Percentiles rank a stretch among this genome's conserved stretches.
Evolutionary conservation across 2,113 vertebrate genomes (phyloP).

Genomic region (Urocynchramus pylzowi): DNA sequence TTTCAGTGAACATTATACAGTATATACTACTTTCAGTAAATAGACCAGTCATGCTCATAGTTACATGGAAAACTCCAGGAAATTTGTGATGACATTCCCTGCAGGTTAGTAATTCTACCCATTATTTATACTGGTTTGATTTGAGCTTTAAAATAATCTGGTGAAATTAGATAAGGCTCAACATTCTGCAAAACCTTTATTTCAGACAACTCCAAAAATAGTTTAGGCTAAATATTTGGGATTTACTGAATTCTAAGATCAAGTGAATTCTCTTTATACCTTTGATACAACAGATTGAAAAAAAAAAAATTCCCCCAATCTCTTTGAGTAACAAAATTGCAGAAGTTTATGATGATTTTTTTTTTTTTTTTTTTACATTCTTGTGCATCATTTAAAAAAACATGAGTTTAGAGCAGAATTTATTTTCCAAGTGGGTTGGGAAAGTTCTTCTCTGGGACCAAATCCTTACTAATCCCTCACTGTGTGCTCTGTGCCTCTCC

Average conservation of each 20-base stretch:
- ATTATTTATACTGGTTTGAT: constrained; percentile 80
- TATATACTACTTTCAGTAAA: constrained; percentile 76
- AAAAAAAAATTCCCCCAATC: background rate
- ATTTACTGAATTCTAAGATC: constrained; percentile 29
- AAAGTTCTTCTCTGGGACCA: background rate
- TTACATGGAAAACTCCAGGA: constrained; percentile 75
- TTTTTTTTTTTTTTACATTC: background rate
- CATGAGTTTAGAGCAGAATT: background rate
- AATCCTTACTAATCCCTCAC: background rate
- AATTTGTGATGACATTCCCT: constrained; percentile 82
- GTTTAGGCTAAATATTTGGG: constrained; percentile 42
- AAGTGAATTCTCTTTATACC: background rate
- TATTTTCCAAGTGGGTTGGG: background rate
- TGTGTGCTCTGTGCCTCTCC: background rate
- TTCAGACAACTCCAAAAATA: constrained; percentile 47
- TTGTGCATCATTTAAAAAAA: background rate
- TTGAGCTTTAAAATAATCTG: constrained; percentile 67
- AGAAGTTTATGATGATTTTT: background rate
- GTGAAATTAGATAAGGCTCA: constrained; percentile 72
- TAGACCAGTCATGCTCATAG: constrained; percentile 75
- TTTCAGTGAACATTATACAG: constrained; percentile 77
- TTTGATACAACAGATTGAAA: background rate
- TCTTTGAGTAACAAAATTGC: background rate
- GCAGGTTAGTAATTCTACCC: constrained; percentile 82
- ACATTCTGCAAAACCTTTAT: constrained; percentile 66